These are phyloP conservation scores for Dynastes hyllus DNA, from an alignment of 2,888 invertebrate species.

Conservation along the genomic window DNA sequence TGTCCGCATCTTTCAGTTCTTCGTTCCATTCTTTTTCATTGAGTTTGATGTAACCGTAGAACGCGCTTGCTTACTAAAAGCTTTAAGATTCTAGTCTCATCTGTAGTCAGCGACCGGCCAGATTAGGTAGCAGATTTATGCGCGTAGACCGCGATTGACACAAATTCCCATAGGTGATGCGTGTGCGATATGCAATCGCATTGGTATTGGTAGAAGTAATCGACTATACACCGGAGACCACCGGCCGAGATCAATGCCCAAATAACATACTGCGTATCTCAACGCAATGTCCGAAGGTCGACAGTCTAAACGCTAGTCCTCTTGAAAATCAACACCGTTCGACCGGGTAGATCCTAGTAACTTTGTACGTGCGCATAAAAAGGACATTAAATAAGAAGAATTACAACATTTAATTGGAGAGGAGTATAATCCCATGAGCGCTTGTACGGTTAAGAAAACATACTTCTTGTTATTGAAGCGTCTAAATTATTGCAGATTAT, in stretches of 20 bases:
- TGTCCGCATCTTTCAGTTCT: not conserved
- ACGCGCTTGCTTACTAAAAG: too few relatives aligned
- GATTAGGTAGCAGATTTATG: conserved; percentile 53
- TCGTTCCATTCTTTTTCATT: conserved; percentile 1
- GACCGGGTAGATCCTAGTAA: not conserved
- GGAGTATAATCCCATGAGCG: not conserved
- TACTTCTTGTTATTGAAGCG: too few relatives aligned
- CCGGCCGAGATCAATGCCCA: conserved; percentile 43
- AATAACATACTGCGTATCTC: conserved; percentile 34
- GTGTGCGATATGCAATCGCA: conserved; percentile 56
- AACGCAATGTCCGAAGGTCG: not conserved
- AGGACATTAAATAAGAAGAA: not conserved
- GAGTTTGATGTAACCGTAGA: not conserved
- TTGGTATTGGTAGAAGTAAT: conserved; percentile 52
- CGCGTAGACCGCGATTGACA: conserved; percentile 55
- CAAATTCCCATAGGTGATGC: conserved; percentile 55
- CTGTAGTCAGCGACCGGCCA: conserved; percentile 13
- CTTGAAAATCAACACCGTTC: not conserved
- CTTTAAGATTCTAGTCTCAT: not conserved
- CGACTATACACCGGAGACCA: conserved; percentile 50
- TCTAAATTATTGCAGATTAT: too few relatives aligned
- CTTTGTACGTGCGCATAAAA: too few relatives aligned
- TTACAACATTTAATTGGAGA: not conserved
- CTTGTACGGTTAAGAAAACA: too few relatives aligned
- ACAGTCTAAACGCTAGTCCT: not conserved